These are phyloP conservation scores for Pimpla rufipes DNA, from an alignment of 2,888 invertebrate genomes.

Conservation along the genomic window DNA sequence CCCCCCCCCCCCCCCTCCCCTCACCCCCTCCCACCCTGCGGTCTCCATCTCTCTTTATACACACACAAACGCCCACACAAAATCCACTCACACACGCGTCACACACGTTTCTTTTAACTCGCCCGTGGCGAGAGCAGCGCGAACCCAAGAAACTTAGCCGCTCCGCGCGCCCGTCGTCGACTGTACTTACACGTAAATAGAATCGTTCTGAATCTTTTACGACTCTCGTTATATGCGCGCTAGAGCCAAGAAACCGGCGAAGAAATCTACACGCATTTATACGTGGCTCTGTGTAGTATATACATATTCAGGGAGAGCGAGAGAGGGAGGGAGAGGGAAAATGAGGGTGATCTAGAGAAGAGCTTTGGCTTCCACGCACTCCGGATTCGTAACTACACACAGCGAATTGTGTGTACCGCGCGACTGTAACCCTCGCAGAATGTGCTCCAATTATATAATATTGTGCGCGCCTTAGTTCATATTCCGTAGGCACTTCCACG, in stretches of 20 bases:
- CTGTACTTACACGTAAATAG: slow-evolving; percentile 68
- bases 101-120: slow-evolving; percentile 60
- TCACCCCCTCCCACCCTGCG: slow-evolving; percentile 6
- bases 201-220: slow-evolving; percentile 69
- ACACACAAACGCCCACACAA: neutral
- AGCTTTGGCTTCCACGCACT: slow-evolving; percentile 45
- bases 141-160: slow-evolving; percentile 57
- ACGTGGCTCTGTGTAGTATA: neutral
- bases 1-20: neutral
- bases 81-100: neutral
- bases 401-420: slow-evolving; percentile 6
- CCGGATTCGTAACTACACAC: slow-evolving; percentile 22
- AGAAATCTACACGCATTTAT: neutral
- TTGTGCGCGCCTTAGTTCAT: neutral
- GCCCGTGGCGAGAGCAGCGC: slow-evolving; percentile 33
- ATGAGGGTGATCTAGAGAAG: slow-evolving; percentile 46
- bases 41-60: slow-evolving; percentile 47
- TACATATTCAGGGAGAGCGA: neutral
- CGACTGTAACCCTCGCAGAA: slow-evolving; percentile 19
- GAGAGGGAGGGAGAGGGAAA: slow-evolving; percentile 2
- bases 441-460: slow-evolving; percentile 39
- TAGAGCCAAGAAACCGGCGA: slow-evolving; percentile 28
- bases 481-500: slow-evolving; percentile 6
- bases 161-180: slow-evolving; percentile 35
- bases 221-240: slow-evolving; percentile 63